Evolutionary conservation across 2,888 invertebrate species (phyloP).

Genomic region (Sisyra nigra): DNA sequence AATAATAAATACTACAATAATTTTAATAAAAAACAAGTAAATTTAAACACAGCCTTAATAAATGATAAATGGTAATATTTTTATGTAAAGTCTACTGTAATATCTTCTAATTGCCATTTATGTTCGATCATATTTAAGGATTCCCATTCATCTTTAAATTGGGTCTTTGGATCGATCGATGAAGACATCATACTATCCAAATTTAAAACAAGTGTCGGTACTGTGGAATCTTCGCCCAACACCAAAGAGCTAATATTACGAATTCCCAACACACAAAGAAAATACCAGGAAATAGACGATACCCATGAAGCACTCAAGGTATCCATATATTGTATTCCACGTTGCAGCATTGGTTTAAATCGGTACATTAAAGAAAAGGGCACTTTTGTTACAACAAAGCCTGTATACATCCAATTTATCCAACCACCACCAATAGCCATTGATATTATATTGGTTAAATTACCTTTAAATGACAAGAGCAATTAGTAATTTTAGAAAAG

Average conservation of each 20-base stretch:
- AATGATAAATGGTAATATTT: neutral
- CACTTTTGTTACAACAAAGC: constrained; percentile 97
- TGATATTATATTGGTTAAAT: constrained; percentile 93
- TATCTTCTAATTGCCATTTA: constrained; percentile 71
- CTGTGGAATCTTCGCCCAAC: constrained; percentile 51
- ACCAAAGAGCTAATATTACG: constrained; percentile 95
- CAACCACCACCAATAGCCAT: constrained; percentile 99
- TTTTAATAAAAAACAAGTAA: neutral
- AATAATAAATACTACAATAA: neutral
- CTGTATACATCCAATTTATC: constrained; percentile 99
- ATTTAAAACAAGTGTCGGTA: constrained; percentile 43
- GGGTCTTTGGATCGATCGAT: constrained; percentile 90
- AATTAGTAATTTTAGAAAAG: neutral
- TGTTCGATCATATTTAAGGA: constrained; percentile 93
- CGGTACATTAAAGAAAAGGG: constrained; percentile 95
- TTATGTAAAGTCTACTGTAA: constrained; percentile 49
- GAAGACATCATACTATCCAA: constrained; percentile 98
- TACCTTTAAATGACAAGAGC: constrained; percentile 50
- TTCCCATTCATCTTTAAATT: constrained; percentile 99
- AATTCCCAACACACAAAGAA: constrained; percentile 95
- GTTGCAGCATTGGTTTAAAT: constrained; percentile 98
- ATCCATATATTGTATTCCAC: constrained; percentile 78
- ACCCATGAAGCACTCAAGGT: constrained; percentile 99
- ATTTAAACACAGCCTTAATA: neutral
- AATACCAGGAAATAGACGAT: constrained; percentile 99